A percentile compares a stretch with the other conserved stretches of the same genome.
phyloP scores from a whole-genome alignment of 2,888 invertebrate genomes.

The Eudasyphora cyanicolor region DNA sequence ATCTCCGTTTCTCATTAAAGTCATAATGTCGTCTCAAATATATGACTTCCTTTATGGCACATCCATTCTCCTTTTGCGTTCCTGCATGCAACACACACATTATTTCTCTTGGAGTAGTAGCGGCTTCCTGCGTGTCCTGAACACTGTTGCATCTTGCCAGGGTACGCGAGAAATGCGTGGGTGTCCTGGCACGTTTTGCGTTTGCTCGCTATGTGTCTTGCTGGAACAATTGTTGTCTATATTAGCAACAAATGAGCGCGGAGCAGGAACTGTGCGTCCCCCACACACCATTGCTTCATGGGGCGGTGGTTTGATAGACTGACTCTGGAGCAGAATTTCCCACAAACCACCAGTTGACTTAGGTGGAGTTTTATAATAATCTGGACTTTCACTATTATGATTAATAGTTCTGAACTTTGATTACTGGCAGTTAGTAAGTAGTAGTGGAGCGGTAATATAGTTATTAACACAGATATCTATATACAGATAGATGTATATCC shows the following conservation, averaged over 20 bases:
- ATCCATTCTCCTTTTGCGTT: constrained; percentile 45
- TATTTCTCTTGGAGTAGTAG: background rate
- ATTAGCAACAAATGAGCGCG: background rate
- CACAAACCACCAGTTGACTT: background rate
- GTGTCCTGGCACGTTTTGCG: background rate
- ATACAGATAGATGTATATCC: too few relatives aligned
- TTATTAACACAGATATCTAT: too few relatives aligned
- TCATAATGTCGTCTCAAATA: constrained; percentile 56
- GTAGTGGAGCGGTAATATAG: background rate
- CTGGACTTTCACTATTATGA: background rate
- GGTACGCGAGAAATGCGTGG: background rate
- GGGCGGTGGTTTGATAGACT: too few relatives aligned
- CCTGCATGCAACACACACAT: background rate
- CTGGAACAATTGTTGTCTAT: background rate
- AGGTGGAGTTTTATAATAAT: background rate
- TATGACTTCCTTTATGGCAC: constrained; percentile 59
- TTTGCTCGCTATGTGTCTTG: background rate
- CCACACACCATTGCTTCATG: background rate
- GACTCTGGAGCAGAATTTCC: background rate
- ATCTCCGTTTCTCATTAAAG: constrained; percentile 63
- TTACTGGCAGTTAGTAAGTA: background rate
- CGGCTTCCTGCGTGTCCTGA: background rate
- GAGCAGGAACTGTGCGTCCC: background rate
- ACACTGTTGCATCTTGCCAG: background rate
- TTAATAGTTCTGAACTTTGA: background rate